Base-by-base conservation (phyloP, 2,113 vertebrate species). In the Dicentrarchus labrax region DNA sequence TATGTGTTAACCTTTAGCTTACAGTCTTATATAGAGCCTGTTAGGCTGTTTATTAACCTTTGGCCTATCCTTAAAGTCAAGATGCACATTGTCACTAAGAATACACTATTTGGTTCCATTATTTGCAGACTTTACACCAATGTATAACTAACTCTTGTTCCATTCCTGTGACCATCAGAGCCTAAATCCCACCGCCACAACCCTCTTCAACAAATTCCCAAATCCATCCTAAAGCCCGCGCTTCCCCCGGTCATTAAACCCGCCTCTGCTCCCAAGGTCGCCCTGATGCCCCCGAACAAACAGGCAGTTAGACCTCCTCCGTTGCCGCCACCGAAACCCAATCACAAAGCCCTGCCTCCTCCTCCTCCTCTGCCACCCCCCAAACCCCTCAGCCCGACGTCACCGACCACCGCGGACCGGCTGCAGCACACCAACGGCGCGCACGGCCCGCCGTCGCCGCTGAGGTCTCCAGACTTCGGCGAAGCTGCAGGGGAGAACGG, bases 231-330 rank as follows among this genome's bases (percentile, higher is more conserved):
- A n/a, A 94, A 91, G 81, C 73, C 82, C 0, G 8, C 68, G 0
- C 81, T 43, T 0, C 57, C 83, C 0, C 60, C 62, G 0, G 4
- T 71, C 64, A 0, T 36, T 3, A 87, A 89, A 77, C 62, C 88
- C 0, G 2, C 39, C 38, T 30, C 65, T 2, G n/a, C 54, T 45
- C 68, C 81, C 8, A 94, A 76, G 73, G 65, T 84, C 0, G 91
- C 93, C 24, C 45, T 94, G 53, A 78, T 93, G 43, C 83, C 84
- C 0, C 87, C 83, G 0, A 1, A 41, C 76, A 94, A 89, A 79
- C 39, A 17, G 11, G 60, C 60, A 0, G 57, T 64, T 4, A 92
- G 83, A 73, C 77, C 90, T n/a, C 91, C 80, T 16, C 90, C 91
- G 0, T 64, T 79, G 12, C 91, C 83, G 6, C 86, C 67, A 0